Base-by-base conservation (phyloP, 2,888 invertebrate species). In the Melanostoma mellinum region DNA sequence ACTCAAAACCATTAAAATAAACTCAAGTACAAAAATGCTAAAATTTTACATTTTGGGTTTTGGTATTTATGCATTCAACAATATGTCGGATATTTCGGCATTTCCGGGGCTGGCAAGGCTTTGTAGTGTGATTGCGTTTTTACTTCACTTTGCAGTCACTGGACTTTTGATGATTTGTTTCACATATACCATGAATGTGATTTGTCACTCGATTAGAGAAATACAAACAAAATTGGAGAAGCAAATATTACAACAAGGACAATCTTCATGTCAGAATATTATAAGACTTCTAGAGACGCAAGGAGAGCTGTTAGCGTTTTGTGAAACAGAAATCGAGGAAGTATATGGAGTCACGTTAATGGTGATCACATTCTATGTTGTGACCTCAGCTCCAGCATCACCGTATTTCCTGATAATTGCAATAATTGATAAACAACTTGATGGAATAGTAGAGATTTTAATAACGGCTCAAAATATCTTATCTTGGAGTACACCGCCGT, bases 381-480 rank as follows among this genome's bases (percentile, higher is more conserved):
- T 88, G 3, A 69, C 87, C 42, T 85, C 87, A 1, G 84, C 86
- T 0, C 88, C 88, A 3, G 74, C 71, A 0, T 86, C 87, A 9
- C 86, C 87, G 0, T 89, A 89, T 53, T 88, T 69, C 46, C 3
- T 89, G 9, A 44, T 88, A 36, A 79, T 86, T 3, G 85, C 86
- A 0, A 73, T 87, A 10, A 3, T 69, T 8, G 63, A 73, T 6
- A n/a, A 35, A 0, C 8, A 10, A 20, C 3, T 3, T 2, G 5
- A 38, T 6, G 38, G 33, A 9, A 4, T 30, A 8, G 3, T 0
- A 9, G 0, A 6, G 46, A 42, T 50, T 71, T 9, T 30, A 61
- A 36, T 35, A 6, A 8, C 6, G 3, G 1, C 56, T 30, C 48
- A 56, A 20, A 4, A 9, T 4, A 20, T 53, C 2, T 38, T 44